Evolutionary conservation across 2,888 invertebrate species (phyloP), one percentile per base, ranked within the genome.

Genomic region (Melanostoma mellinum): DNA sequence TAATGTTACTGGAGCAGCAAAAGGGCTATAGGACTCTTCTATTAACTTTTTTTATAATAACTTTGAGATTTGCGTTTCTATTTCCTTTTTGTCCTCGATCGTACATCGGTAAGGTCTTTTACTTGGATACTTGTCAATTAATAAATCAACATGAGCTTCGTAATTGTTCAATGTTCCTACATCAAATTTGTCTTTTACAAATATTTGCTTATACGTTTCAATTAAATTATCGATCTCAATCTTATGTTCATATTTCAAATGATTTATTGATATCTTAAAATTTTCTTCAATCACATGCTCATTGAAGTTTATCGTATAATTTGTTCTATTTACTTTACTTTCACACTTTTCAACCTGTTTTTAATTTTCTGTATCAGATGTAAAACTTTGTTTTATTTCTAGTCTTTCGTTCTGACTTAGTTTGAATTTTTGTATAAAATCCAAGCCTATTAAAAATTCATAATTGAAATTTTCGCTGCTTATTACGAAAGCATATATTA

Each of bases 121-220:
- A 52, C 48, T 50, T 6, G 76, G 74, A 69, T 78, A 86, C 82
- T 82, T 86, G n/a, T 86, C 81, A 53, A 86, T 60, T 53, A 78
- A 35, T n/a, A 86, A 50, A 33, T 86, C 86, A 52, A 86, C 86
- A 55, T 71, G 50, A 32, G 87, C 87, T 86, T 88, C 87, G 78
- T 87, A 87, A 71, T 86, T 75, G 52, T 61, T 86, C 20, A 87
- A 85, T 42, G 65, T 85, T 4, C 87, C 87, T 32, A 86, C 79
- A 71, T 86, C 87, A 65, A 86, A 87, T 86, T 86, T 87, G 58
- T 87, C 86, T 85, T 86, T 87, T 20, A 86, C 86, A 67, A 87
- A 87, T 36, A 86, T 60, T 58, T 44, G 8, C 38, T 86, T 85
- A 79, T 87, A 86, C 77, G 81, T 85, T 36, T 86, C 72, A 10